These are phyloP conservation scores for Apogon hyalosoma DNA, from an alignment of 2,797 vertebrate genomes.

Conservation along the genomic window DNA sequence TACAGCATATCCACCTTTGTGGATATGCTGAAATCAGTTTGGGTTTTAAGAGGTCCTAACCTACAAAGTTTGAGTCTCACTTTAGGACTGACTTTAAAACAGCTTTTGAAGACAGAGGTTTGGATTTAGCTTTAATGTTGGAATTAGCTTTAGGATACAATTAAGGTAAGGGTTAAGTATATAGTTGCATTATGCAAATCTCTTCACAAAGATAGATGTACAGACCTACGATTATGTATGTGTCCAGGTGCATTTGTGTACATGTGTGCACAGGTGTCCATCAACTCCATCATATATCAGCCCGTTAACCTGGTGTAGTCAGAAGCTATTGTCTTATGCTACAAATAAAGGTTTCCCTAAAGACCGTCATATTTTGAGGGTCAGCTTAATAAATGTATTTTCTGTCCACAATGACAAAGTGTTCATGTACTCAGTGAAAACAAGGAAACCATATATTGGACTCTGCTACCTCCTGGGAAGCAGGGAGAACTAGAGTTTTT, in stretches of 20 bases:
- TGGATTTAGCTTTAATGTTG: too few species aligned
- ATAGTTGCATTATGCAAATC: too few species aligned
- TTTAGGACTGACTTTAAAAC: too few species aligned
- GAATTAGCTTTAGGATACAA: too few species aligned
- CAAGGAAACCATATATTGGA: slow-evolving; percentile 72
- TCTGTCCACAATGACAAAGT: slow-evolving; percentile 43
- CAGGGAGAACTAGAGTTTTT: slow-evolving; percentile 57
- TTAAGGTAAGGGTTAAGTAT: too few species aligned
- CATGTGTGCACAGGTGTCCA: background rate
- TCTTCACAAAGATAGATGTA: background rate
- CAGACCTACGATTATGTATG: slow-evolving; percentile 1
- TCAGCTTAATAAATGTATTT: slow-evolving; percentile 53
- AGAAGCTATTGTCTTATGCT: slow-evolving; percentile 30
- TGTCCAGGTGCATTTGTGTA: slow-evolving; percentile 12
- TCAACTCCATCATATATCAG: slow-evolving; percentile 15
- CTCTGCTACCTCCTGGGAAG: slow-evolving; percentile 18
- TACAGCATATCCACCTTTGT: too few species aligned
- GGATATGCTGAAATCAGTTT: background rate
- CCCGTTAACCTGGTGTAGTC: slow-evolving; percentile 1
- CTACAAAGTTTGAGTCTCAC: too few species aligned
- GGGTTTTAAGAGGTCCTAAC: too few species aligned
- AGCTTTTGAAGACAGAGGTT: too few species aligned
- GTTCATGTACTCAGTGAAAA: slow-evolving; percentile 69
- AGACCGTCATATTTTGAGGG: slow-evolving; percentile 38
- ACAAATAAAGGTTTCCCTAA: slow-evolving; percentile 48